phyloP scores from a whole-genome alignment of 1,140 invertebrate species.

The Calosoma granatense region DNA sequence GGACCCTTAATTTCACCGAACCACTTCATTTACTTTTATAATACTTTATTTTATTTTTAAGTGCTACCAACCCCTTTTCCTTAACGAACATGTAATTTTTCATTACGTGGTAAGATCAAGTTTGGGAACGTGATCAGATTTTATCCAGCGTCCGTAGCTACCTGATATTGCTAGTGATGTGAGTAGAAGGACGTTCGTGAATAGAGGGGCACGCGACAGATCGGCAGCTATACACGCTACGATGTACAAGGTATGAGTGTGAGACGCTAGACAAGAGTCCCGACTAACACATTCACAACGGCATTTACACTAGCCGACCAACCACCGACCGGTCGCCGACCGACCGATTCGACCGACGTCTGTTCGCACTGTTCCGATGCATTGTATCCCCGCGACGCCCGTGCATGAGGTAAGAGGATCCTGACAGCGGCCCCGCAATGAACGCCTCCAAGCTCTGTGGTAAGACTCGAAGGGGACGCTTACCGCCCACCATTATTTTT shows the following conservation, averaged over 20 bases:
- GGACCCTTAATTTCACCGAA: background rate
- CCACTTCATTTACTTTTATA: conserved; percentile 8
- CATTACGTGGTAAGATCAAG: conserved; percentile 47
- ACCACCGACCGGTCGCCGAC: too few relatives aligned
- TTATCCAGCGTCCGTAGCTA: too few relatives aligned
- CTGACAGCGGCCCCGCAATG: too few relatives aligned
- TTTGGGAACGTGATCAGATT: conserved; percentile 34
- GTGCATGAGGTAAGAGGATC: too few relatives aligned
- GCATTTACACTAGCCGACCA: too few relatives aligned
- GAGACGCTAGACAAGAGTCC: conserved; percentile 9
- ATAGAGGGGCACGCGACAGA: conserved; percentile 1
- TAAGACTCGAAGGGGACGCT: background rate
- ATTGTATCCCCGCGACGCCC: too few relatives aligned
- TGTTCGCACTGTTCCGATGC: too few relatives aligned
- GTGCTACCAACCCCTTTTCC: conserved; percentile 7
- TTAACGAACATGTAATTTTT: conserved; percentile 42
- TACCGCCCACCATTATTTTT: conserved; percentile 15
- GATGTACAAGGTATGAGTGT: conserved; percentile 16
- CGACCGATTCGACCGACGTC: too few relatives aligned
- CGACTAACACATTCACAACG: conserved; percentile 24
- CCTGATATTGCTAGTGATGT: background rate
- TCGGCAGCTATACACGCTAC: conserved; percentile 10
- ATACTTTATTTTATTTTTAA: conserved; percentile 15
- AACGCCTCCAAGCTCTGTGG: too few relatives aligned
- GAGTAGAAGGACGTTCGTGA: too few relatives aligned